Evolutionary conservation across 2,888 invertebrate species (phyloP).

Genomic region (Callimorpha dominula): DNA sequence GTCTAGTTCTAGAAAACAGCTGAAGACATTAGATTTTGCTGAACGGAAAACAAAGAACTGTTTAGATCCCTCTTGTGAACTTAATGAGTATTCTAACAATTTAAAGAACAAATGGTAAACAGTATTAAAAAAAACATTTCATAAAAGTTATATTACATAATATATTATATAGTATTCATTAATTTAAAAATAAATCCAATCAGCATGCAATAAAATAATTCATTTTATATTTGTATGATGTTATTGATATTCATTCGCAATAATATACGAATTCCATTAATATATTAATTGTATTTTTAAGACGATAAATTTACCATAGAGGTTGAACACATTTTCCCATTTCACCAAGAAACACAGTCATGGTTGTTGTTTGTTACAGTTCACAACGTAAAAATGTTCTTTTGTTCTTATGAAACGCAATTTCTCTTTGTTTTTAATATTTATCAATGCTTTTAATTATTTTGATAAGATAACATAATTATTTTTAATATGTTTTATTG

Average conservation of each 20-base stretch:
- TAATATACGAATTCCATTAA: too few species aligned
- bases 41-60: too few species aligned
- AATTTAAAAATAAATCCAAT: not conserved
- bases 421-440: not conserved
- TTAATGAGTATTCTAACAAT: too few species aligned
- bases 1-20: too few species aligned
- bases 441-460: not conserved
- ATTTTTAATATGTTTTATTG: not conserved
- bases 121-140: too few species aligned
- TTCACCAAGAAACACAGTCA: not conserved
- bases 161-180: not conserved
- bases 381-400: not conserved
- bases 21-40: too few species aligned
- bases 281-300: too few species aligned
- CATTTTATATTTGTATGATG: not conserved
- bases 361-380: not conserved
- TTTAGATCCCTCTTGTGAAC: too few species aligned
- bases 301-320: too few species aligned
- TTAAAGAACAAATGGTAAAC: too few species aligned
- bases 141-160: too few species aligned
- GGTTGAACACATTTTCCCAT: not conserved
- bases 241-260: not conserved
- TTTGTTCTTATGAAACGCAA: not conserved
- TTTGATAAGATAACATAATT: not conserved
- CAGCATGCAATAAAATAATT: not conserved